Evolutionary conservation across 1,140 invertebrate species (phyloP), one percentile per base, ranked within the genome.

Genomic region (Caenorhabditis remanei): DNA sequence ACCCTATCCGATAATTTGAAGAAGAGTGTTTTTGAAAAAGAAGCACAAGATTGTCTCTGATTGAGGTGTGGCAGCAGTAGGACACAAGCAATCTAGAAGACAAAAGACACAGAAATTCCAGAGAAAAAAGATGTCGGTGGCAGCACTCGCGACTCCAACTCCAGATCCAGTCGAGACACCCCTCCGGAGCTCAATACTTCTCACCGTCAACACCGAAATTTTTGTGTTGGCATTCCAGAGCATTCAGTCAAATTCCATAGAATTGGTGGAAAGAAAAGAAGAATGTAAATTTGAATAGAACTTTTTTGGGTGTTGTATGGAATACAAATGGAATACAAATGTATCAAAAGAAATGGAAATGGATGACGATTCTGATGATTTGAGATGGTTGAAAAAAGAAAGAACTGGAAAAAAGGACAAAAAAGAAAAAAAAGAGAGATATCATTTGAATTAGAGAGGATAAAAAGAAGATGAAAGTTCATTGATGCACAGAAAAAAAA

Each of bases 391-490:
- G 16, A 40, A 46, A 46, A 75, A 24, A 19, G 67, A 75, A 24
- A 19, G 67, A 75, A 40, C 9, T 9, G 41, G 67, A 71, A 46
- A 71, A 32, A n/a, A 40, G 21, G 24, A 65, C 24, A 40, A 19
- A 1, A 53, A 16, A 53, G 50, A 53, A 53, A 4, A 16, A 53
- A 16, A 53, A 53, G 50, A 61, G 16, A 32, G 32, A 32, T 32
- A 32, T 65, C 24, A 65, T 65, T 0, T 40, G 41, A 71, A 71
- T 71, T 46, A 14, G 24, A 48, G 19, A 50, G 7, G 46, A 50
- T 48, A 19, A 4, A 79, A 79, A 50, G 53, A 79, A 79, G 71
- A 79, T 16, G 8, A 79, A 24, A 79, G 71, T 79, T 79, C 71
- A n/a, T 79, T 79, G 21, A 50, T 79, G 43, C 46, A 79, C 46